phyloP scores from a whole-genome alignment of 2,113 vertebrate genomes.

The Ptilorrhoa leucosticta region DNA sequence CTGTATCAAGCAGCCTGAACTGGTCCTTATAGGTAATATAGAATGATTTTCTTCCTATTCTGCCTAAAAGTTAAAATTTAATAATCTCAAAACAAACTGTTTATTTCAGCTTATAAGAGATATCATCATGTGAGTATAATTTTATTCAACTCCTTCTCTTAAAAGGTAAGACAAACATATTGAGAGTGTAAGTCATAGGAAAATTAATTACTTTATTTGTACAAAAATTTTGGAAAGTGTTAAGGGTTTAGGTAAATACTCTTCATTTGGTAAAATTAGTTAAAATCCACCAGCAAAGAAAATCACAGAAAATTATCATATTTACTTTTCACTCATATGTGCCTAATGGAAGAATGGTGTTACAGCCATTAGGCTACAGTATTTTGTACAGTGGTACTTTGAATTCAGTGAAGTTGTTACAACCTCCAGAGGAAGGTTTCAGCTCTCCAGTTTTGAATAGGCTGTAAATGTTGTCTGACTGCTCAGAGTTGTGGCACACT shows the following conservation, averaged over 20 bases:
- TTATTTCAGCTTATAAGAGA: not conserved
- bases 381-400: not conserved
- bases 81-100: not conserved
- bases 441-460: not conserved
- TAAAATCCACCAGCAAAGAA: not conserved
- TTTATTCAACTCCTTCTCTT: not conserved
- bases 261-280: not conserved
- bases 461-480: not conserved
- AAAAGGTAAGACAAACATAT: not conserved
- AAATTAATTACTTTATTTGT: not conserved
- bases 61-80: not conserved
- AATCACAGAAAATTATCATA: not conserved
- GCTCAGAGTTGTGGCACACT: not conserved
- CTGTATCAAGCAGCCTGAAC: not conserved
- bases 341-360: not conserved
- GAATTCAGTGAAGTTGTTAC: not conserved
- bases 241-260: not conserved
- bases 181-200: not conserved
- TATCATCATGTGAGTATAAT: not conserved
- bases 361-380: not conserved
- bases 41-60: not conserved
- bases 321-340: not conserved
- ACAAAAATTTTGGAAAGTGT: not conserved
- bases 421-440: not conserved
- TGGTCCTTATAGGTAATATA: not conserved